A percentile compares a stretch with the other conserved stretches of the same genome.
Conservation (phyloP, 2,797 vertebrate species). For the Spinus pinus region DNA sequence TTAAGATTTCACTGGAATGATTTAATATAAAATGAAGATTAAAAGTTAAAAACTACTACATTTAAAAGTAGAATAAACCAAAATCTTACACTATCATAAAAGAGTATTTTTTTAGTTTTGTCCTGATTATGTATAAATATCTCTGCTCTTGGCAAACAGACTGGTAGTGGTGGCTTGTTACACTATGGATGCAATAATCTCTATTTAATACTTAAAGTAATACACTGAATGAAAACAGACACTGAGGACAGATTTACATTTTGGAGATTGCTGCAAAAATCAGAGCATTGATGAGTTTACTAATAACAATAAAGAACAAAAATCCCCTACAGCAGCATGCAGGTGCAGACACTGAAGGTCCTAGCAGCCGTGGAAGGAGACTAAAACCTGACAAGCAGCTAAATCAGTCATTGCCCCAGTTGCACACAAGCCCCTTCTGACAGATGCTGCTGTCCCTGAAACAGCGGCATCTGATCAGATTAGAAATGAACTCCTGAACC, state of each 20-base stretch:
- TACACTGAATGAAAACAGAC: neutral
- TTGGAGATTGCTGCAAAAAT: neutral
- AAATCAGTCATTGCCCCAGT: slow-evolving; percentile 30
- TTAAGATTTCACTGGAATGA: neutral
- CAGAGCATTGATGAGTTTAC: neutral
- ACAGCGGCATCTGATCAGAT: neutral
- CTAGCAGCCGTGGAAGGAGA: neutral
- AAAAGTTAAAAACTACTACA: neutral
- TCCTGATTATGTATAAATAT: neutral
- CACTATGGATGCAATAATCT: neutral
- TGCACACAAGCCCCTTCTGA: neutral
- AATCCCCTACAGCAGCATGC: neutral
- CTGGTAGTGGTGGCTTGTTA: neutral
- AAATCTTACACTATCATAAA: neutral
- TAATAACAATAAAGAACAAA: neutral
- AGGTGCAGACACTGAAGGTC: neutral
- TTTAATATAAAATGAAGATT: neutral
- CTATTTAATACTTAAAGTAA: neutral
- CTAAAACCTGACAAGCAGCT: neutral
- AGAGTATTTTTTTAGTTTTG: neutral
- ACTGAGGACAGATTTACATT: neutral
- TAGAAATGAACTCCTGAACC: slow-evolving; percentile 44
- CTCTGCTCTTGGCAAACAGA: neutral
- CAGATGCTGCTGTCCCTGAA: slow-evolving; percentile 29
- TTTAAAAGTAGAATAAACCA: neutral